Evolutionary conservation across 2,888 invertebrate species (phyloP).

Genomic region (Crioceris asparagi): DNA sequence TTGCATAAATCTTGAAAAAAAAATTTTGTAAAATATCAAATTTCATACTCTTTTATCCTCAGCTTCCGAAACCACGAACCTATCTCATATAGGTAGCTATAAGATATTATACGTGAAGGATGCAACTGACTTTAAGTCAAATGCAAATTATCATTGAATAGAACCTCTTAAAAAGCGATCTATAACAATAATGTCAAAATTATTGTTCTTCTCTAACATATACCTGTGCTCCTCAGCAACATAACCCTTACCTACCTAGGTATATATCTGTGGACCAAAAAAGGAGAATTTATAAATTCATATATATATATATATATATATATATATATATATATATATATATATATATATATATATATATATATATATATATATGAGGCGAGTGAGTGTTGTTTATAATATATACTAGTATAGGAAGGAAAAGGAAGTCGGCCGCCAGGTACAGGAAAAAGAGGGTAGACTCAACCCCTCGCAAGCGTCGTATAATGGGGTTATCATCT

Average conservation of each 20-base stretch:
- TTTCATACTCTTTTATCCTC: constrained; percentile 1
- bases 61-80: background rate
- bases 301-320: too few species aligned
- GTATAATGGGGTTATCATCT: constrained; percentile 29
- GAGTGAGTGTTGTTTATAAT: too few species aligned
- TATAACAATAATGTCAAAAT: constrained; percentile 28
- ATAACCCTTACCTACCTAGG: too few species aligned
- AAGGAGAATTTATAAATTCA: too few species aligned
- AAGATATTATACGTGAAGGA: background rate
- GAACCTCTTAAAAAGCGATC: constrained; percentile 28
- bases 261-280: too few species aligned
- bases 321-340: too few species aligned
- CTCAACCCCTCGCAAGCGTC: constrained; percentile 24
- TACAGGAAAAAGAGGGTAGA: constrained; percentile 5
- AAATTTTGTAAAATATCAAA: background rate
- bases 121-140: too few species aligned
- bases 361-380: too few species aligned
- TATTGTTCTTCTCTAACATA: constrained; percentile 19
- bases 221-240: constrained; percentile 11
- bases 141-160: too few species aligned
- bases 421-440: too few species aligned
- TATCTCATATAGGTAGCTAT: background rate
- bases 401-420: too few species aligned
- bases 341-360: too few species aligned
- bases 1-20: background rate